phyloP scores from a whole-genome alignment of 2,888 invertebrate species.

The Sarcophaga caerulescens region DNA sequence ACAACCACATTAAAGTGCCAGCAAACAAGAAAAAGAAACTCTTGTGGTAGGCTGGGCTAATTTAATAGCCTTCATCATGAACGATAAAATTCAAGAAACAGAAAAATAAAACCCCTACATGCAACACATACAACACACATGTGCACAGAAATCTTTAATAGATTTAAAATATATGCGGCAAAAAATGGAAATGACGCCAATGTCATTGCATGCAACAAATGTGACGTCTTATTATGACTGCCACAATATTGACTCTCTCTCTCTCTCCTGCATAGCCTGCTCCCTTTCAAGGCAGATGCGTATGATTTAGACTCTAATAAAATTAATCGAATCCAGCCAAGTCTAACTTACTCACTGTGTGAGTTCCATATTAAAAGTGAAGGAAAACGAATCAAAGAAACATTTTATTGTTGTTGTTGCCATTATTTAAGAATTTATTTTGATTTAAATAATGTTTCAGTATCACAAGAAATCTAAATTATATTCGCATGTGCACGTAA shows the following conservation, averaged over 20 bases:
- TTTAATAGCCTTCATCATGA: background rate
- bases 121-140: background rate
- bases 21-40: background rate
- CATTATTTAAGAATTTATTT: too few relatives aligned
- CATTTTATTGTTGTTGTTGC: too few relatives aligned
- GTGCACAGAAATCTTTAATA: background rate
- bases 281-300: background rate
- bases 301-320: background rate
- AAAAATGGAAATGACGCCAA: conserved; percentile 35
- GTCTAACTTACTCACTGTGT: too few relatives aligned
- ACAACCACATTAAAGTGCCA: background rate
- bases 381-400: too few relatives aligned
- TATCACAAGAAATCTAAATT: too few relatives aligned
- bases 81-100: background rate
- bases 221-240: background rate
- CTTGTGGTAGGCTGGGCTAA: background rate
- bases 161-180: too few relatives aligned
- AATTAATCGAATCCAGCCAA: background rate
- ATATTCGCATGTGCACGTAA: too few relatives aligned
- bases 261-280: background rate
- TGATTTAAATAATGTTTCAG: too few relatives aligned
- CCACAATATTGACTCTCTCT: background rate
- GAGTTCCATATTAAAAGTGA: too few relatives aligned
- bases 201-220: background rate
- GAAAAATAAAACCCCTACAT: background rate